Percentiles rank a stretch among this genome's conserved stretches.
Evolutionary conservation across 2,888 invertebrate species (phyloP).

Genomic region (Lepidocyrtinus sp.): DNA sequence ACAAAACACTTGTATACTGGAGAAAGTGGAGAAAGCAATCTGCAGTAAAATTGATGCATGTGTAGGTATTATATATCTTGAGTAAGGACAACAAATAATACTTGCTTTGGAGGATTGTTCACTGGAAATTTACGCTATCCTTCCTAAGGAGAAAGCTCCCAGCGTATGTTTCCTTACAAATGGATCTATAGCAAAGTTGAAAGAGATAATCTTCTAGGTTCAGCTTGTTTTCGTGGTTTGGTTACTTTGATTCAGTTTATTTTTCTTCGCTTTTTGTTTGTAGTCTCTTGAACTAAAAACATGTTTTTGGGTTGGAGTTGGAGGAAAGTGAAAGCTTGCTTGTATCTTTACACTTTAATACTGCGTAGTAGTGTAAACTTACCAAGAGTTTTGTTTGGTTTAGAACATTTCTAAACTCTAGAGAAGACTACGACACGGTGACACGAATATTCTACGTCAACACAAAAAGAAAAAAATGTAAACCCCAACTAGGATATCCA

Average conservation of each 20-base stretch:
- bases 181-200: background rate
- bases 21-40: constrained; percentile 40
- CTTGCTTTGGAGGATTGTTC: constrained; percentile 18
- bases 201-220: background rate
- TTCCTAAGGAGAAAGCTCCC: too few species aligned
- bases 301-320: background rate
- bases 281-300: background rate
- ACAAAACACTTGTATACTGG: background rate
- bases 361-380: background rate
- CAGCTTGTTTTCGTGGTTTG: background rate
- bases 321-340: background rate
- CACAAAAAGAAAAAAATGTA: background rate
- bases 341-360: background rate
- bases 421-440: background rate
- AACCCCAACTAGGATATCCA: too few species aligned
- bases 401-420: too few species aligned
- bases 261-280: background rate
- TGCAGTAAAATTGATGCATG: constrained; percentile 53
- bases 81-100: constrained; percentile 22
- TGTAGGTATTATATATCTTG: constrained; percentile 8
- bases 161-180: too few species aligned
- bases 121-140: background rate
- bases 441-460: background rate
- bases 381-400: background rate
- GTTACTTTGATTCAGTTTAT: background rate